phyloP scores from a whole-genome alignment of 2,797 vertebrate species.

The Microhierax caerulescens region DNA sequence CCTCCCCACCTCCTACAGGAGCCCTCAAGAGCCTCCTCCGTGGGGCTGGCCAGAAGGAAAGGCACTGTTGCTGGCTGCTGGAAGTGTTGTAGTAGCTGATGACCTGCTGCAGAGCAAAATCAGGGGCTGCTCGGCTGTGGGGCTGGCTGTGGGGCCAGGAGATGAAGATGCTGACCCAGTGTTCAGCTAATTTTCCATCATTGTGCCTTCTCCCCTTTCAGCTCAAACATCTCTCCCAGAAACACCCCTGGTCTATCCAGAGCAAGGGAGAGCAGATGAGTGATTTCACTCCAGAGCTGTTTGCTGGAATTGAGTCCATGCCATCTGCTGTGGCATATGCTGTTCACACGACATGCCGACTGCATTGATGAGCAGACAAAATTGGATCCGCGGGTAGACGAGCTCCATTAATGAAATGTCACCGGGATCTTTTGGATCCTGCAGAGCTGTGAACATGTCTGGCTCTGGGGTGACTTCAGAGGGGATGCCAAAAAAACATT shows the following conservation, averaged over 20 bases:
- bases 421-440: neutral
- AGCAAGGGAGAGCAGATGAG: constrained; percentile 17
- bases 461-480: neutral
- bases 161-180: neutral
- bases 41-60: neutral
- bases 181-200: rapidly evolving
- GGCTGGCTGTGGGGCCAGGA: rapidly evolving
- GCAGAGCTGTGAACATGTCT: neutral
- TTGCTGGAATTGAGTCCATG: constrained; percentile 31
- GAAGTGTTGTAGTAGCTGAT: neutral
- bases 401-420: constrained; percentile 7
- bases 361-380: constrained; percentile 31
- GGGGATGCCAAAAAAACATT: neutral
- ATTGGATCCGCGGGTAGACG: neutral
- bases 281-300: neutral
- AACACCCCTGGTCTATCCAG: neutral
- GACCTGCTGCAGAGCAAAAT: neutral
- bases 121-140: neutral
- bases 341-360: neutral
- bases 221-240: neutral
- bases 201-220: neutral
- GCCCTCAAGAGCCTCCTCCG: neutral
- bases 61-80: neutral
- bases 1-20: rapidly evolving
- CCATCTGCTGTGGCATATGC: constrained; percentile 70